Conservation (phyloP, 2,797 vertebrate genomes). For the Lagodon rhomboides region DNA sequence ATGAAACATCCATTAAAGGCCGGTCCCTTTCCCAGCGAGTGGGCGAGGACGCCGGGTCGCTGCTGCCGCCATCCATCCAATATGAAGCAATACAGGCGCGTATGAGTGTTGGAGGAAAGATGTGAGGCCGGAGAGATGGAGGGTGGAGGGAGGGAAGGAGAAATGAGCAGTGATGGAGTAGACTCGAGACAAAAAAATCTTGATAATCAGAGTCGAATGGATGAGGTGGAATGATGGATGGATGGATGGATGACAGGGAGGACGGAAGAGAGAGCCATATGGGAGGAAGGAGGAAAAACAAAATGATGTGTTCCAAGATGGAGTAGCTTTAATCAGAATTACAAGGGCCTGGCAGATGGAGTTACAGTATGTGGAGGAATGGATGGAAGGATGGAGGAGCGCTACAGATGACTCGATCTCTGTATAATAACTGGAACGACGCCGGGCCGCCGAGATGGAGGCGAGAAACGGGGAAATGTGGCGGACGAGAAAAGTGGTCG, state of each 20-base stretch:
- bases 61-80: slow-evolving; percentile 22
- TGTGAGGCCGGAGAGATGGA: background rate
- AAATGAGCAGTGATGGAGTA: slow-evolving; percentile 10
- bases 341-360: slow-evolving; percentile 4
- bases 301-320: background rate
- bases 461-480: background rate
- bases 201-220: background rate
- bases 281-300: background rate
- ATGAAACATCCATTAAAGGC: slow-evolving; percentile 62
- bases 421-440: background rate
- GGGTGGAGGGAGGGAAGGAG: background rate
- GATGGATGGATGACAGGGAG: slow-evolving; percentile 4
- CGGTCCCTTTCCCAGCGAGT: slow-evolving; percentile 26
- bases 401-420: background rate
- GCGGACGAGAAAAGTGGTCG: background rate
- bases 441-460: background rate
- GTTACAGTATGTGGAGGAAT: background rate
- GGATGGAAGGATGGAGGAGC: background rate
- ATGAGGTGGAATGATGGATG: slow-evolving; percentile 1
- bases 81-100: background rate
- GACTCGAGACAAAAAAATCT: background rate
- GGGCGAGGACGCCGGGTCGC: slow-evolving; percentile 5
- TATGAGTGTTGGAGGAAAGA: background rate
- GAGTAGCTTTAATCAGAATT: background rate
- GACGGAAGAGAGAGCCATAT: background rate